Percentiles rank a stretch among this genome's conserved stretches.
phyloP scores from a whole-genome alignment of 2,888 invertebrate genomes.

The Orgyia antiqua region DNA sequence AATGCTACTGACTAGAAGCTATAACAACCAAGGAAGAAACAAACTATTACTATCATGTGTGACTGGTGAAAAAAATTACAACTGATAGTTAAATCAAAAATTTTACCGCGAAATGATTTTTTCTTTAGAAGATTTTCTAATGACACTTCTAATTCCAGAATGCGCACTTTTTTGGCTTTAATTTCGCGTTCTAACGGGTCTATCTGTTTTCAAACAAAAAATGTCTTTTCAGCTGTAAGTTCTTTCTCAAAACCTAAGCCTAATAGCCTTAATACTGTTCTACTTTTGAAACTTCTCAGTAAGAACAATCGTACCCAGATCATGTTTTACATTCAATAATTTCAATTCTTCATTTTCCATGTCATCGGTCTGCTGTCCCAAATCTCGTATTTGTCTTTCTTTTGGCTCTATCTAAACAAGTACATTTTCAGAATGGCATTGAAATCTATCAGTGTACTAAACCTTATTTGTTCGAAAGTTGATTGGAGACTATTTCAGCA shows the following conservation, averaged over 20 bases:
- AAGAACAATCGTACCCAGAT: constrained; percentile 53
- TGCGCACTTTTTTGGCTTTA: constrained; percentile 88
- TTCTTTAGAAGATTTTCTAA: constrained; percentile 87
- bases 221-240: constrained; percentile 60
- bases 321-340: constrained; percentile 72
- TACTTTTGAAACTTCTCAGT: background rate
- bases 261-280: too few relatives aligned
- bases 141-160: constrained; percentile 89
- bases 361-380: constrained; percentile 87
- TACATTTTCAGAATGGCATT: too few relatives aligned
- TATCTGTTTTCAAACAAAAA: constrained; percentile 73
- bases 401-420: constrained; percentile 87
- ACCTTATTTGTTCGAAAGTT: too few relatives aligned
- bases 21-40: too few relatives aligned
- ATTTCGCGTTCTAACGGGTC: constrained; percentile 92
- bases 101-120: constrained; percentile 79
- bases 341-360: constrained; percentile 91
- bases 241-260: constrained; percentile 35
- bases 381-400: constrained; percentile 87
- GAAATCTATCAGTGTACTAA: too few relatives aligned
- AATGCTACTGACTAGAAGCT: too few relatives aligned
- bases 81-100: constrained; percentile 39
- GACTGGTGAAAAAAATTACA: constrained; percentile 65
- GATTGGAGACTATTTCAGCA: too few relatives aligned
- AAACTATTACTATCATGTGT: too few relatives aligned